phyloP scores from a whole-genome alignment of 2,888 invertebrate species.

The Papilio demoleus region DNA sequence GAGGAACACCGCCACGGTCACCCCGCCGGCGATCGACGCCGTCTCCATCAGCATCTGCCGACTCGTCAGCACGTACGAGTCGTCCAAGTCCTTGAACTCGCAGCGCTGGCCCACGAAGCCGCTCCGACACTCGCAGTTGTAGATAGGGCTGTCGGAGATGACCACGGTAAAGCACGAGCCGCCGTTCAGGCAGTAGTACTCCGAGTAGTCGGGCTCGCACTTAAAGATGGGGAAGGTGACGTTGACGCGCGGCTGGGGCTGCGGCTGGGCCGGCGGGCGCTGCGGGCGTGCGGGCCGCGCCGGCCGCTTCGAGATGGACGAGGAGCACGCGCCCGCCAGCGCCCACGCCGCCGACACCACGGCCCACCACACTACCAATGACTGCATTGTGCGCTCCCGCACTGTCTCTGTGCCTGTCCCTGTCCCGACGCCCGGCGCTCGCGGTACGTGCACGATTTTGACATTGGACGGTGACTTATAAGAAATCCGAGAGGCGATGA shows the following conservation, averaged over 20 bases:
- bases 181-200: conserved; percentile 97
- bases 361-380: conserved; percentile 81
- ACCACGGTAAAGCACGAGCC: conserved; percentile 97
- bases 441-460: conserved; percentile 81
- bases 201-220: conserved; percentile 96
- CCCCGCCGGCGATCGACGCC: conserved; percentile 92
- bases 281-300: conserved; percentile 76
- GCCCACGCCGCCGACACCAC: conserved; percentile 69
- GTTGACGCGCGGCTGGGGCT: conserved; percentile 93
- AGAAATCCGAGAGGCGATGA: conserved; percentile 82
- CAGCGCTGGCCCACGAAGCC: conserved; percentile 60
- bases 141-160: conserved; percentile 95
- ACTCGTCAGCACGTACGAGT: conserved; percentile 86
- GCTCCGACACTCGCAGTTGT: conserved; percentile 97
- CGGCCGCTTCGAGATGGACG: conserved; percentile 81
- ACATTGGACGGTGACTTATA: conserved; percentile 83
- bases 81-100: conserved; percentile 89
- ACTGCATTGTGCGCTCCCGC: conserved; percentile 76
- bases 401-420: not conserved
- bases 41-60: conserved; percentile 83
- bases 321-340: no score
- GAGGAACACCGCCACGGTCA: conserved; percentile 88
- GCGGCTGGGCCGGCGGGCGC: conserved; percentile 67
- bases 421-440: conserved; percentile 78
- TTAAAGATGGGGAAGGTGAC: conserved; percentile 97